These are phyloP conservation scores for Crepidodera aurea DNA, from an alignment of 2,888 invertebrate species.

Conservation along the genomic window DNA sequence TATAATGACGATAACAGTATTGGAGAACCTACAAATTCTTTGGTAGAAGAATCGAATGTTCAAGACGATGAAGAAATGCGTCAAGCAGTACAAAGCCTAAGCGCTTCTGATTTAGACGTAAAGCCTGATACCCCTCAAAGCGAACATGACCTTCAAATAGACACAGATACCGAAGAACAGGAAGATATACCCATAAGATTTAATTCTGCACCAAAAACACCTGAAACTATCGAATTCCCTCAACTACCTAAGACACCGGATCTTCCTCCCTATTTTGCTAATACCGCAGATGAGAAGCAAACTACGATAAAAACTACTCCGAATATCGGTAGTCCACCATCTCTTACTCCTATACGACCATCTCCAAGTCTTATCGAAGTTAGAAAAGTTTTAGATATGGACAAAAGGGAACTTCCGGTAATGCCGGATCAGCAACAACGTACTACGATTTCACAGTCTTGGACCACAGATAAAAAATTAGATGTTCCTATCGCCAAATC, in stretches of 20 bases:
- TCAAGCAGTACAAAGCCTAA: slow-evolving; percentile 83
- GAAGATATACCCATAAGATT: slow-evolving; percentile 65
- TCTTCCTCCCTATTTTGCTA: slow-evolving; percentile 64
- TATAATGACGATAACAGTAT: slow-evolving; percentile 65
- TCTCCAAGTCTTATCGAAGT: slow-evolving; percentile 32
- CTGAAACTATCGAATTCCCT: slow-evolving; percentile 22
- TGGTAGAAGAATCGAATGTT: slow-evolving; percentile 76
- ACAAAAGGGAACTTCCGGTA: slow-evolving; percentile 43
- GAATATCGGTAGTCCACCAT: slow-evolving; percentile 57
- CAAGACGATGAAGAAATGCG: slow-evolving; percentile 86
- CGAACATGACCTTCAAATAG: slow-evolving; percentile 83
- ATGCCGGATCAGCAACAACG: slow-evolving; percentile 46
- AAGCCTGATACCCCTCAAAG: slow-evolving; percentile 88
- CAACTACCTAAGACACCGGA: slow-evolving; percentile 65
- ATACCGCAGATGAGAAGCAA: slow-evolving; percentile 49
- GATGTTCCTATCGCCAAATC: slow-evolving; percentile 26
- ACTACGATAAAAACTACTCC: slow-evolving; percentile 46
- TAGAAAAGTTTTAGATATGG: slow-evolving; percentile 40
- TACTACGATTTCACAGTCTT: slow-evolving; percentile 48
- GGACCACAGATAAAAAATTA: slow-evolving; percentile 42
- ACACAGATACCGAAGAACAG: slow-evolving; percentile 84
- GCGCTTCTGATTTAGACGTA: slow-evolving; percentile 72
- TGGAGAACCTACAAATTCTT: slow-evolving; percentile 55
- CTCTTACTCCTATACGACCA: slow-evolving; percentile 57
- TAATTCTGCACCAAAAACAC: slow-evolving; percentile 49